A percentile compares a stretch with the other conserved stretches of the same genome.
phyloP scores from a whole-genome alignment of 1,140 invertebrate genomes.

The Drosophila kanapiae region DNA sequence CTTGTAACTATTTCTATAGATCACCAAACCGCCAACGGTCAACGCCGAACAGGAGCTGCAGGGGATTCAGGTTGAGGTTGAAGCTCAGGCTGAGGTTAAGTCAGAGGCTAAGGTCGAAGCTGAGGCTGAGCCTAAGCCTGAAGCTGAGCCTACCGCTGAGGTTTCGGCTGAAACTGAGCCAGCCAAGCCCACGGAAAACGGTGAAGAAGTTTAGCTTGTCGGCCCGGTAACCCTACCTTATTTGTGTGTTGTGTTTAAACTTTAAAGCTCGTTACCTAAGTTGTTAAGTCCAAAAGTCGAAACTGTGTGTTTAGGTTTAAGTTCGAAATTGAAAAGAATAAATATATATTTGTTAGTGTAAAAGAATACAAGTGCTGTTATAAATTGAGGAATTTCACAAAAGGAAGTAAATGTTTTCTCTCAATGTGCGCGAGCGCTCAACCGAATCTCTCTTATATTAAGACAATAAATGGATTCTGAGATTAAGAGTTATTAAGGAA shows the following conservation, averaged over 20 bases:
- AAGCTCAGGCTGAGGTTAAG: background rate
- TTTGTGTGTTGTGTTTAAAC: conserved; percentile 28
- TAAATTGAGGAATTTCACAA: background rate
- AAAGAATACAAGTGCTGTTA: background rate
- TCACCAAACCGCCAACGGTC: conserved; percentile 45
- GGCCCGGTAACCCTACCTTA: background rate
- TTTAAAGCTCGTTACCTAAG: conserved; percentile 32
- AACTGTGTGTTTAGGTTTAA: conserved; percentile 43
- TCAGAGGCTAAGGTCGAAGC: background rate
- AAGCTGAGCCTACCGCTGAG: background rate
- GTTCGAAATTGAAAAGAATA: conserved; percentile 22
- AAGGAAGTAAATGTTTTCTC: background rate
- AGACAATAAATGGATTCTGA: no score
- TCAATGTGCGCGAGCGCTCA: background rate
- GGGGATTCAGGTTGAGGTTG: conserved; percentile 8
- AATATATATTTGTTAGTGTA: conserved; percentile 31
- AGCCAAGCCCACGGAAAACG: conserved; percentile 37
- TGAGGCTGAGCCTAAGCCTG: background rate
- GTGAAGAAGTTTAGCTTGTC: conserved; percentile 36
- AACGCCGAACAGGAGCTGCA: conserved; percentile 44
- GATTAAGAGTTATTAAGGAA: no score
- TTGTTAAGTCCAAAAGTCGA: conserved; percentile 26
- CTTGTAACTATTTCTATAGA: conserved; percentile 54
- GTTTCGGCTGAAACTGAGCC: background rate
- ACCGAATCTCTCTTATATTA: background rate